Base-by-base conservation (phyloP, 2,797 vertebrate genomes). In the Meriones psammophilus region DNA sequence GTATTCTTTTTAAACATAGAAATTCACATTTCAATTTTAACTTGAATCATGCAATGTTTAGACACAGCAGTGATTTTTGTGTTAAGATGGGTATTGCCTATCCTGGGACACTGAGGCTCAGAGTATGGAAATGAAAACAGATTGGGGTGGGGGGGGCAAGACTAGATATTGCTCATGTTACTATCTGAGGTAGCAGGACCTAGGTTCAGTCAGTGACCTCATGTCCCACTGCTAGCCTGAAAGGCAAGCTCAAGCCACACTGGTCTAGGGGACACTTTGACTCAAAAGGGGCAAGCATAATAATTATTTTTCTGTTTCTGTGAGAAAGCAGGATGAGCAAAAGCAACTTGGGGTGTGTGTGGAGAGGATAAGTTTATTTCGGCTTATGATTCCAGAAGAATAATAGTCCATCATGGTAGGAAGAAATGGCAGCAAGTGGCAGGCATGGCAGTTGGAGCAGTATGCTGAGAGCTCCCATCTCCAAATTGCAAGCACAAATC, bases 21-120 rank as follows among this genome's bases (percentile, higher is more conserved):
- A 93, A 96, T 89, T 98, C 96, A 97, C 95, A 97, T 97, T 97
- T 98, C 92, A 94, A 95, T 97, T 95, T 78, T 96, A 97, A 95
- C 33, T 86, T 86, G 71, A 94, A 68, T 94, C 69, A 28, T 64
- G 87, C 66, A 77, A 36, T 89, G 17, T 93, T 88, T 54, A 94
- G 66, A 88, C n/a, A n/a, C 39, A 30, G 66, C 46, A 60, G 76
- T 95, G 69, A 94, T 81, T 71, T 62, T 58, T 58, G 56, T 58
- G 14, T 58, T 15, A 58, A 92, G 46, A 17, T 66, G 8, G 73
- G 54, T 13, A 58, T 58, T 74, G 50, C n/a, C 74, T 74, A 73
- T 1, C 69, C 87, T 36, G 68, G 58, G 30, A 94, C 96, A 97
- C 76, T 33, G 64, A 97, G 90, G 66, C 62, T 95, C n/a, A 22